Evolutionary conservation across 30 jellyfish, hydroid and myxozoan genomes (phyloP), one percentile per base, ranked within the genome.

Genomic region (Aurelia aurita complex sp. Pacific): DNA sequence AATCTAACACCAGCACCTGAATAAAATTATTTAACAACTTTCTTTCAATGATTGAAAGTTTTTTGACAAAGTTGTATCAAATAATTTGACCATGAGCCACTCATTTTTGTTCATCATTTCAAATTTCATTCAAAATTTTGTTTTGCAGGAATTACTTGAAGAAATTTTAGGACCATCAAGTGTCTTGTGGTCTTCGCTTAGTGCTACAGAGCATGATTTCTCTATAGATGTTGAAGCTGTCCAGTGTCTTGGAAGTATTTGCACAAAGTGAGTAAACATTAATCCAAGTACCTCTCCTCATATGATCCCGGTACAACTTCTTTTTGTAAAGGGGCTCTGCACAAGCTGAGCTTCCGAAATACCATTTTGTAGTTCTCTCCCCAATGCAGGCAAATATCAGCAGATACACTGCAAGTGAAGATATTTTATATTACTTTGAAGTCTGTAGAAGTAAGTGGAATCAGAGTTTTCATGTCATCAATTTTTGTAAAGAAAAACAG

Each of bases 161-260:
- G 68, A 18, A 71, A 53, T 90, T 13, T 54, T 90, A 5, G 91
- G 88, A 5, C 78, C 90, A 34, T 85, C 90, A 10, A 80, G 92
- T 46, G 52, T 63, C 46, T 42, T 90, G 42, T 77, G 93, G 97
- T 36, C 85, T 33, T 42, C 40, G n/a, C 85, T 90, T 63, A 80
- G 79, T 46, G 75, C 88, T 18, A 32, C 81, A 32, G 80, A 76
- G 13, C 63, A 34, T 51, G 88, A 90, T 69, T 84, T 54, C 60
- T 52, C 81, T 32, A 64, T 69, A 19, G 79, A 76, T 61, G 52
- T 88, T n/a, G 84, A 90, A 51, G 82, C 86, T 15, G 69, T 90
- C 23, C 95, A 90, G 57, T 90, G 97, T 60, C 78, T 90, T 60
- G 95, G 97, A 18, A 90, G 72, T 60, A 80, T 90, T 5, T 90